Conservation (phyloP, 2,113 vertebrate genomes). For the Pteruthius melanotis region DNA sequence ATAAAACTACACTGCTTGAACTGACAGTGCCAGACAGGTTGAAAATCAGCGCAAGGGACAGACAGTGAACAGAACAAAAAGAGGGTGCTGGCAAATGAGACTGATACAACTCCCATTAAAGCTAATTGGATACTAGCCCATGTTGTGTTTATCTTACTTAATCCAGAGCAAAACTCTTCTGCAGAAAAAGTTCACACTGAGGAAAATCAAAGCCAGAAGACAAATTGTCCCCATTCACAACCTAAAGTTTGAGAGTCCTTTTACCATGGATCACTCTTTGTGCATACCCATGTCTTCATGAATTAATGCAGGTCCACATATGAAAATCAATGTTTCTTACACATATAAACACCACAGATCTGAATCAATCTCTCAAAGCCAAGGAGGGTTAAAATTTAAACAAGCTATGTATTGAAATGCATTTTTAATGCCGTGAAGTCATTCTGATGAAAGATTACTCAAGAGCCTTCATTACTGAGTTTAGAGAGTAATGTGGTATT, state of each 20-base stretch:
- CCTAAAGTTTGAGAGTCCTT: constrained; percentile 50
- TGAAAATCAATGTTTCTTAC: constrained; percentile 76
- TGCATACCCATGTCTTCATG: constrained; percentile 44
- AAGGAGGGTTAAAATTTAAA: constrained; percentile 85
- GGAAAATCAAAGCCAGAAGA: constrained; percentile 48
- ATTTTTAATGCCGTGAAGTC: constrained; percentile 81
- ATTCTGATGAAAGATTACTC: constrained; percentile 82
- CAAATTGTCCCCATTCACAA: constrained; percentile 25
- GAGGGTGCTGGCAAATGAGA: neutral
- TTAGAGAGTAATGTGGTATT: constrained; percentile 80
- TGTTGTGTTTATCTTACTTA: neutral
- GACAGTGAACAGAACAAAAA: neutral
- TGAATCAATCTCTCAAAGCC: constrained; percentile 77
- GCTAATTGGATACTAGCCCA: neutral
- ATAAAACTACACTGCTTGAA: neutral
- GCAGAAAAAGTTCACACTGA: neutral
- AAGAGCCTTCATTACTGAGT: constrained; percentile 80
- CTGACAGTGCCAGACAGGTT: neutral
- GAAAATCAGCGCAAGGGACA: neutral
- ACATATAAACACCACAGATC: constrained; percentile 72
- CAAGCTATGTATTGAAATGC: constrained; percentile 81
- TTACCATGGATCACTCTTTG: constrained; percentile 50
- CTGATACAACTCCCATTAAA: neutral
- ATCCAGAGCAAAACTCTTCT: neutral
- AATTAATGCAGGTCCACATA: constrained; percentile 71